Conservation (phyloP, 2,113 vertebrate genomes). For the Ailuropoda melanoleuca region DNA sequence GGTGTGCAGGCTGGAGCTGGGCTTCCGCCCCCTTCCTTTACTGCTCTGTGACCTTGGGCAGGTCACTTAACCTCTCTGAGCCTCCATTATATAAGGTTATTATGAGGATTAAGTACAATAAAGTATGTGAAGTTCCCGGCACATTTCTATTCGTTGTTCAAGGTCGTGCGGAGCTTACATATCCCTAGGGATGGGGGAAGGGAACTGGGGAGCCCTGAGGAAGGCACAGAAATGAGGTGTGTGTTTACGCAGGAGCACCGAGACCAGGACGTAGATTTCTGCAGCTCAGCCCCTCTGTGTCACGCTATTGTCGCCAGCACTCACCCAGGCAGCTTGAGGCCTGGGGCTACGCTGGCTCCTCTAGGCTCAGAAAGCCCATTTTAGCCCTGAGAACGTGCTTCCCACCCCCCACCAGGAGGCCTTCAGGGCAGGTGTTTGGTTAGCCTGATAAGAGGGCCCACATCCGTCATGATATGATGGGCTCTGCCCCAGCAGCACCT, state of each 20-base stretch:
- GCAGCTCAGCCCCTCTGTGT: background rate
- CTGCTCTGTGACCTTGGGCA: background rate
- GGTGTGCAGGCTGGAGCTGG: background rate
- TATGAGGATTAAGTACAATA: background rate
- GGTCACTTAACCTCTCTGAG: slow-evolving; percentile 32
- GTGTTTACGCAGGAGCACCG: background rate
- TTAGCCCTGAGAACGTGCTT: background rate
- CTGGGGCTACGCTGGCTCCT: too few relatives aligned
- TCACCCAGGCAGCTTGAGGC: background rate
- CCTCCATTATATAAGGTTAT: background rate
- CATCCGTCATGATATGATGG: background rate
- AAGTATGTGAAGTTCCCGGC: background rate
- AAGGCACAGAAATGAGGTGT: too few relatives aligned
- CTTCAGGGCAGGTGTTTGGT: background rate
- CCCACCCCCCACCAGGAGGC: background rate
- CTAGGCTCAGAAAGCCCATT: background rate
- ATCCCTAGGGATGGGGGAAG: background rate
- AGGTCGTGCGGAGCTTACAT: rapidly evolving
- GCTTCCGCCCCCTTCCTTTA: background rate
- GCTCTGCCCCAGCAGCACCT: background rate
- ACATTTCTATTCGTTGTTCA: background rate
- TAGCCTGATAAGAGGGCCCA: background rate
- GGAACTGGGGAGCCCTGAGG: background rate
- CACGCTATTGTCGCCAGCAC: background rate
- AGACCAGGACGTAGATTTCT: background rate